Percentiles rank a stretch among this genome's conserved stretches.
phyloP scores from a whole-genome alignment of 2,797 vertebrate species.

The Leontocebus nigricollis region DNA sequence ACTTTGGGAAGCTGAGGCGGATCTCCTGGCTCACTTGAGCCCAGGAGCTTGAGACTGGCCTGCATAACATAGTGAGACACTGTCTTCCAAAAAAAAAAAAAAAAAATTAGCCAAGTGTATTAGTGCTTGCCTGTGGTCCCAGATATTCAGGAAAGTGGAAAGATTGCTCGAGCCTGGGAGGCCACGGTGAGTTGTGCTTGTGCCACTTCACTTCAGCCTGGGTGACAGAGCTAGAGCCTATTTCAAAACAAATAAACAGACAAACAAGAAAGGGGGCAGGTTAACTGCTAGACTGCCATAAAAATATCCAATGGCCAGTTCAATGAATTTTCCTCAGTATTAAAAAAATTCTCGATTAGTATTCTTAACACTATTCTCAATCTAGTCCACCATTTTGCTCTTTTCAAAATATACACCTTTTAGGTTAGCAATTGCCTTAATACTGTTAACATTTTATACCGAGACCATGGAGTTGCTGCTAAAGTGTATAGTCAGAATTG shows the following conservation, averaged over 20 bases:
- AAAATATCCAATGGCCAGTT: background rate
- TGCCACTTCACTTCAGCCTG: background rate
- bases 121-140: background rate
- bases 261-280: background rate
- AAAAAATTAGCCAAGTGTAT: background rate
- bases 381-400: slow-evolving; percentile 7
- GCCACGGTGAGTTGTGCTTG: background rate
- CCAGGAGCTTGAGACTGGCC: background rate
- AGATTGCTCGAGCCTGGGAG: background rate
- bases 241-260: background rate
- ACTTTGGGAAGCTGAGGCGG: background rate
- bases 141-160: background rate
- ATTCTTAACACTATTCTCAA: background rate
- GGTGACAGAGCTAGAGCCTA: background rate
- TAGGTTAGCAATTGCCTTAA: slow-evolving; percentile 9
- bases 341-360: background rate
- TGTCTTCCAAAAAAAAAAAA: no score
- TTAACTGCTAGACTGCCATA: background rate
- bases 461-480: slow-evolving; percentile 22
- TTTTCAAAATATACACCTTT: slow-evolving; percentile 48
- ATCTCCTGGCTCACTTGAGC: background rate
- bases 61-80: background rate
- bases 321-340: background rate
- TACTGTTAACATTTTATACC: slow-evolving; percentile 24
- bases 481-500: slow-evolving; percentile 59